These are phyloP conservation scores for Meandrina meandrites DNA, from an alignment of 92 coral and sea anemone species.

Conservation along the genomic window DNA sequence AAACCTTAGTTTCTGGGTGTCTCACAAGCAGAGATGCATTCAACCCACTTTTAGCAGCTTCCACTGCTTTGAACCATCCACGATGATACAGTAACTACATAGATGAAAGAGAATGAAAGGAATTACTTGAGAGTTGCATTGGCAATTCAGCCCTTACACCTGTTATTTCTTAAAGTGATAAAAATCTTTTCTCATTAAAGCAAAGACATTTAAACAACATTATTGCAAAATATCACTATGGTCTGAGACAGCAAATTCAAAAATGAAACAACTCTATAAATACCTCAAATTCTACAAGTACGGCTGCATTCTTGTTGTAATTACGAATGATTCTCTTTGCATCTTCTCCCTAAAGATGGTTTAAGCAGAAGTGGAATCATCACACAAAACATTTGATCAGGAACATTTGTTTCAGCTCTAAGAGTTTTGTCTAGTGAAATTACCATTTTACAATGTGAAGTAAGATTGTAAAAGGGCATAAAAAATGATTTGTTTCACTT, in stretches of 20 bases:
- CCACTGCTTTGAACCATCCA: constrained; percentile 98
- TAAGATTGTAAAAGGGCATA: neutral
- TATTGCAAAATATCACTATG: neutral
- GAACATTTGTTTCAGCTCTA: neutral
- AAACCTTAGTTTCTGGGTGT: constrained; percentile 97
- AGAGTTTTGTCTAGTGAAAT: neutral
- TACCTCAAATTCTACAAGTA: constrained; percentile 97
- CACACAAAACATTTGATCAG: neutral
- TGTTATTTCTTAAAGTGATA: too few species aligned
- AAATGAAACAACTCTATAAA: neutral
- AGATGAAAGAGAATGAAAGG: neutral
- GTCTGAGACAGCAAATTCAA: neutral
- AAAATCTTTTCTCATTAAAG: too few species aligned
- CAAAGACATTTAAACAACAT: too few species aligned
- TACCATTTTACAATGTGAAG: neutral
- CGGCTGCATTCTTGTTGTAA: constrained; percentile 98
- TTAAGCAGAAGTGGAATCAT: neutral
- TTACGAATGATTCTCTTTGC: constrained; percentile 91
- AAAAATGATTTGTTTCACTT: neutral
- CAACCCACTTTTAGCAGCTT: constrained; percentile 93
- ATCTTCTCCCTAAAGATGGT: constrained; percentile 79
- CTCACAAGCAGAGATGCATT: constrained; percentile 91
- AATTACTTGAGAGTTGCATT: neutral
- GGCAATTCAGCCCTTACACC: neutral
- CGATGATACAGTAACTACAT: constrained; percentile 95